Evolutionary conservation across 2,888 invertebrate genomes (phyloP), one percentile per base, ranked within the genome.

Genomic region (Melitaea athalia): DNA sequence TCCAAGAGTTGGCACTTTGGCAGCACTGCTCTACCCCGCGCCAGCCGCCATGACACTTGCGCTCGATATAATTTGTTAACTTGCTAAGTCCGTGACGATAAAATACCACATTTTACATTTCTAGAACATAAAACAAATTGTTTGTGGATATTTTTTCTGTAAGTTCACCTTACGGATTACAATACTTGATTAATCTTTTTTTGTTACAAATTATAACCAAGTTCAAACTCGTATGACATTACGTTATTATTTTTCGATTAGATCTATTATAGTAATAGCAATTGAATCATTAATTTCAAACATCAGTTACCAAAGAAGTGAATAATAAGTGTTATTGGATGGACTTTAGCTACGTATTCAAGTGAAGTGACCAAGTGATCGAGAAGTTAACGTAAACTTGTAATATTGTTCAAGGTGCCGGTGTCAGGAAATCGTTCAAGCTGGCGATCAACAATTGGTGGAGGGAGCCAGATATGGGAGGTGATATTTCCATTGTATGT

Each of bases 391-490:
- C 15, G n/a, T 7, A 11, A 24, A 17, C 11, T 24, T 52, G 59
- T 59, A 42, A 55, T 17, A 59, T 42, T 43, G 4, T 24, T 42
- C n/a, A 12, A 59, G 59, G 59, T 45, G 59, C 24, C 11, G 55
- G 64, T 59, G 17, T 55, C 38, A 7, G 53, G 12, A 10, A n/a
- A 59, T 11, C 31, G 33, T 10, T 17, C 50, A 66, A 42, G 11
- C 64, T 31, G 47, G 84, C 86, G 77, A 79, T 79, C 69, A 85
- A 68, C 61, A 71, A 79, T 75, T 86, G 83, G 82, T 86, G 86
- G 85, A 82, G 79, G 70, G 85, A 85, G 74, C 83, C 85, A 66
- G 85, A 86, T 71, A 81, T 85, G 81, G 84, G 84, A 76, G 88
- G 89, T 87, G 76, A 85, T 59, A 76, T 64, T 42, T 66, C 43